Evolutionary conservation across 1,140 invertebrate species (phyloP), one percentile per base, ranked within the genome.

Genomic region (Luehdorfia chinensis): DNA sequence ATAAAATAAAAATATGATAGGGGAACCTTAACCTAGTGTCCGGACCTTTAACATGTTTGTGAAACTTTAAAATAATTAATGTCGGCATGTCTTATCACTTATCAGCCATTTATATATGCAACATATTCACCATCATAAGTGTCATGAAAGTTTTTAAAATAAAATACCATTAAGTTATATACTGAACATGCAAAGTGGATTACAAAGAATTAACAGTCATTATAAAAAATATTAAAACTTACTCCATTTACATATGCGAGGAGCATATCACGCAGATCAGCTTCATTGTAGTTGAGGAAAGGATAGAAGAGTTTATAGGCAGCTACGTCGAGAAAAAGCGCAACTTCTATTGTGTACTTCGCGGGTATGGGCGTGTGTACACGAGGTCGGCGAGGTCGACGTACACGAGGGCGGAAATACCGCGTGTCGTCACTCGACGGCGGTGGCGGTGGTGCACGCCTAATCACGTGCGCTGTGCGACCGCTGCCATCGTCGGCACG

Each of bases 201-300:
- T n/a, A 21, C 19, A 21, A 21, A 21, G 2, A 21, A 21, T 21
- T 21, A 21, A 21, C 19, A 21, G 6, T 6, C n/a, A 28, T 4
- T 28, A 21, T 28, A 6, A 28, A 4, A 28, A 28, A 28, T 28
- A 9, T 28, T 28, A 2, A 36, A 39, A 75, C 87, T 87, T 80
- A 92, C 90, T 39, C 92, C 92, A 78, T 94, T 94, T 28, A 94
- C 87, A 58, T 94, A 94, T 8, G 92, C 93, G 4, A 94, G 69
- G 1, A 94, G 67, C 90, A 94, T 91, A 68, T 94, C 91, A 13
- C 90, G 84, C 2, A 94, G 71, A 57, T 91, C 89, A 12, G 75
- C 76, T 25, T 93, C 92, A 61, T 92, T 88, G 43, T 89, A 87
- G 33, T 90, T 87, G 16, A 94, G 89, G 59, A 89, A 91, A 1